Base-by-base conservation (phyloP, 92 coral and sea anemone genomes). In the Parazoanthus atlanticus region DNA sequence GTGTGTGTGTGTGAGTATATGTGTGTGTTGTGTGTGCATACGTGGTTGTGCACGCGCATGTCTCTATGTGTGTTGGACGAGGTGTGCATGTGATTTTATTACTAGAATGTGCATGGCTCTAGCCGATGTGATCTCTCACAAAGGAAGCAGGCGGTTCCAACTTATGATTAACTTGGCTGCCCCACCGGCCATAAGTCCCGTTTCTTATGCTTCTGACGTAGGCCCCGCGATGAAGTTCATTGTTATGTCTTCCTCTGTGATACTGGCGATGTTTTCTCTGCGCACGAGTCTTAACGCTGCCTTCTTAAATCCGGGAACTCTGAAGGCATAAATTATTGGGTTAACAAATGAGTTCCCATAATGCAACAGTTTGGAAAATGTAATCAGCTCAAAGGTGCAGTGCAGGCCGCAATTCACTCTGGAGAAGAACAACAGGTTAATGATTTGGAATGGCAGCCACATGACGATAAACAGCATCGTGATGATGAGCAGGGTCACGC, bases 261-360 rank as follows among this genome's bases (percentile, higher is more conserved):
- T 19, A 33, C 87, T 84, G 65, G 40, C 58, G 40, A 43, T 25
- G 21, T 46, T 70, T 71, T 84, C 87, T 30, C 87, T 84, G 77
- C 87, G 87, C 77, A 84, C 23, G n/a, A 84, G 12, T 43, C 78
- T 69, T 28, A 71, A 7, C 11, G 87, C 87, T 17, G 78, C 78
- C 36, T 71, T 69, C 66, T 84, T 84, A 43, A 84, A 84, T 21
- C 87, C 87, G 25, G 87, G 87, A 40, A 70, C 78, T 32, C 87
- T 43, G 87, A 84, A 91, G 10, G 90, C 84, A 58, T 91, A 91
- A 77, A 91, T 82, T 46, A 91, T 75, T 43, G 93, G 93, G 52
- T 91, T 91, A 10, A 91, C 66, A 74, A 91, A 91, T 80, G 88
- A 86, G 85, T 91, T 91, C 9, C 85, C 70, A 47, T 91, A 91